Evolutionary conservation across 2,113 vertebrate species (phyloP), one percentile per base, ranked within the genome.

Genomic region (Periophthalmus modestus): DNA sequence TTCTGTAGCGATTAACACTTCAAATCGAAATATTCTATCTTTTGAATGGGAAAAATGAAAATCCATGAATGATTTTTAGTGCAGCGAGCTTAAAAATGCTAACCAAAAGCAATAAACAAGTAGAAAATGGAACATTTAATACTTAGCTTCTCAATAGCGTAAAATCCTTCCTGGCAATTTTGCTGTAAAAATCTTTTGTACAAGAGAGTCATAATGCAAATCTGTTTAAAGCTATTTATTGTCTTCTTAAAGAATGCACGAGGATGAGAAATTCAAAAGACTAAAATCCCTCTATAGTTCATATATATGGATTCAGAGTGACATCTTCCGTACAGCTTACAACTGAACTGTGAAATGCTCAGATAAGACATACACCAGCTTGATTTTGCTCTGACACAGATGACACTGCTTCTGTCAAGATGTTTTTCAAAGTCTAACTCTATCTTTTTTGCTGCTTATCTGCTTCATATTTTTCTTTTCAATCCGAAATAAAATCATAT

Each of bases 391-490:
- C 62, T 19, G 23, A 7, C 62, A 47, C 58, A 50, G 19, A 34
- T n/a, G 47, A 24, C 47, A 14, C 28, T 55, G 6, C 21, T 34
- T 46, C 21, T 55, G 24, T 54, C 0, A 43, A 7, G 16, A 23
- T 63, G 18, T 33, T 72, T 68, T 61, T 55, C 54, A 55, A 55
- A 55, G 54, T 55, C 18, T 34, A 4, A 18, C 68, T 21, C 14
- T n/a, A 46, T n/a, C 39, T 58, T 65, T 23, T 1, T 5, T 36
- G 54, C 23, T 55, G 23, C n/a, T 59, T 62, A 62, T 58, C 33
- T 68, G 18, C 63, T 6, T 55, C 24, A 72, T 58, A 9, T 52
- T 7, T 61, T 19, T 71, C 68, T 65, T 66, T 52, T 19, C n/a
- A 39, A 66, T 50, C 61, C 15, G 33, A 47, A 7, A 39, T 43